A percentile compares a stretch with the other conserved stretches of the same genome.
Conservation (phyloP, 2,113 vertebrate species). For the Callithrix jacchus region DNA sequence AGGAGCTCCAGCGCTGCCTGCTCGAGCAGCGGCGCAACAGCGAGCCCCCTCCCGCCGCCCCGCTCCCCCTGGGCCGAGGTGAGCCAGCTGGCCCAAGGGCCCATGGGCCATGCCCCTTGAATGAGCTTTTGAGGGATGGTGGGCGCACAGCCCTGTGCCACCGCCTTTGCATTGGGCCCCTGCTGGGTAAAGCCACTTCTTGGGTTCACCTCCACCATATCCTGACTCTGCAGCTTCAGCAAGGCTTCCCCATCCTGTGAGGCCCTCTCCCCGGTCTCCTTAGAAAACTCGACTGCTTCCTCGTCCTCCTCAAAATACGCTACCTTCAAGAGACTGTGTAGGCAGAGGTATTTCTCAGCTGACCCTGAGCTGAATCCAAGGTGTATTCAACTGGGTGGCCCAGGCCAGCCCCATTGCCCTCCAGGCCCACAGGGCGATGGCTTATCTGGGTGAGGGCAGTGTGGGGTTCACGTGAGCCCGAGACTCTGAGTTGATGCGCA, state of each 20-base stretch:
- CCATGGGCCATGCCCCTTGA: accelerated
- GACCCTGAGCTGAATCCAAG: not conserved
- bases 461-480: accelerated
- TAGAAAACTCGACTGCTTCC: not conserved
- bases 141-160: accelerated
- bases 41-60: not conserved
- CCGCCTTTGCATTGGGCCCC: not conserved
- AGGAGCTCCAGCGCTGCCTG: slow-evolving; percentile 88
- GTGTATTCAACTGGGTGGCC: not conserved
- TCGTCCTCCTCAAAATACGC: not conserved
- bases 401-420: not conserved
- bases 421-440: not conserved
- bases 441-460: not conserved
- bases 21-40: slow-evolving; percentile 83
- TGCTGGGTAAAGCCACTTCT: not conserved
- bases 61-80: slow-evolving; percentile 53
- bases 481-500: not conserved
- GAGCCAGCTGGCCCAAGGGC: slow-evolving; percentile 36
- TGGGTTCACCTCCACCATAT: not conserved
- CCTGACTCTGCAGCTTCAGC: no score
- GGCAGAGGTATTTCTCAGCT: not conserved
- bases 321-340: no score
- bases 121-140: accelerated
- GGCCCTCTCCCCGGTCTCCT: not conserved
- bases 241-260: not conserved